phyloP scores from a whole-genome alignment of 2,797 vertebrate species.

The Etheostoma perlongum region DNA sequence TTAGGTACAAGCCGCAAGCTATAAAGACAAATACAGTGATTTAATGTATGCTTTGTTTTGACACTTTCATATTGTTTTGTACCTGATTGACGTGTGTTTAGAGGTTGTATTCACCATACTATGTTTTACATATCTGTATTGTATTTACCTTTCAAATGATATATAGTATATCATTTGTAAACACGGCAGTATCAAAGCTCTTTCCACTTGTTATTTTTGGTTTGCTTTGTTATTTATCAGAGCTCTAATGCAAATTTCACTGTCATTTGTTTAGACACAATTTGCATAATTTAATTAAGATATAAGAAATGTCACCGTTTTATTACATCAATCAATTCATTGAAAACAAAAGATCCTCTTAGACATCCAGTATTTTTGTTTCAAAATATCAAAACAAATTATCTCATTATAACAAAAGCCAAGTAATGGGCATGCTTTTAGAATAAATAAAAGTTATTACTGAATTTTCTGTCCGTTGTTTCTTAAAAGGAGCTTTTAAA shows the following conservation, averaged over 20 bases:
- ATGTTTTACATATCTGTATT: slow-evolving; percentile 1
- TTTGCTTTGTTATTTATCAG: slow-evolving; percentile 56
- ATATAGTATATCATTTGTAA: slow-evolving; percentile 44
- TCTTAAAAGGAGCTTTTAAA: slow-evolving; percentile 61
- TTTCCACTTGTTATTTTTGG: slow-evolving; percentile 42
- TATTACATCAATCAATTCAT: slow-evolving; percentile 55
- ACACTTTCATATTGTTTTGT: slow-evolving; percentile 41
- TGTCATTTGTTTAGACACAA: slow-evolving; percentile 52
- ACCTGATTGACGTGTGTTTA: slow-evolving; percentile 66
- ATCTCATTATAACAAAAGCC: slow-evolving; percentile 47
- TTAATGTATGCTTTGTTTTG: slow-evolving; percentile 65
- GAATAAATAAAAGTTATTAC: slow-evolving; percentile 47
- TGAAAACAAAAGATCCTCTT: slow-evolving; percentile 44
- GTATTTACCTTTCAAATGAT: too few relatives aligned
- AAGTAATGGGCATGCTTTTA: slow-evolving; percentile 61
- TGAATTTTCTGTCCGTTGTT: slow-evolving; percentile 45
- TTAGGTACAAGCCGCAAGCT: slow-evolving; percentile 68
- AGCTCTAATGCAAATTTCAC: slow-evolving; percentile 58
- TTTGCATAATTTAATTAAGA: slow-evolving; percentile 72
- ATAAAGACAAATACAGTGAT: slow-evolving; percentile 36
- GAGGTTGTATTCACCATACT: slow-evolving; percentile 52
- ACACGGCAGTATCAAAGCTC: slow-evolving; percentile 41
- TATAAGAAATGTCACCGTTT: slow-evolving; percentile 49
- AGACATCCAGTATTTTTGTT: slow-evolving; percentile 26
- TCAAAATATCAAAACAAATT: slow-evolving; percentile 51